A percentile compares a stretch with the other conserved stretches of the same genome.
Evolutionary conservation across 2,797 vertebrate species (phyloP).

Genomic region (Cuculus canorus): DNA sequence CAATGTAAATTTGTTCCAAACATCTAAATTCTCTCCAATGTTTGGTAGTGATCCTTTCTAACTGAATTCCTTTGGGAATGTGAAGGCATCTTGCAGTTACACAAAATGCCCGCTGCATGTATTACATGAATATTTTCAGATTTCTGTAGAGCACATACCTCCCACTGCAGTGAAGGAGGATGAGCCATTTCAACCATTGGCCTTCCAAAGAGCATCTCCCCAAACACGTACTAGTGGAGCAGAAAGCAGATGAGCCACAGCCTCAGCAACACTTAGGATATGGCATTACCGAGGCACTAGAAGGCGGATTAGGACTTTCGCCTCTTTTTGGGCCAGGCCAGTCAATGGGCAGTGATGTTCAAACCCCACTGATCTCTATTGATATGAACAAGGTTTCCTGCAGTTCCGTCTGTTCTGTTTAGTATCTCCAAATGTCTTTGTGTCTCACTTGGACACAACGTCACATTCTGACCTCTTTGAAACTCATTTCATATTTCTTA

Average conservation of each 20-base stretch:
- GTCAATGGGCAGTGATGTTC: neutral
- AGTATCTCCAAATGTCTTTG: neutral
- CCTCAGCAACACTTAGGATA: neutral
- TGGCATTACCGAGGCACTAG: neutral
- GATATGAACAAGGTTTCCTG: neutral
- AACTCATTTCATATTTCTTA: conserved; percentile 57
- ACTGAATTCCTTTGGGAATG: neutral
- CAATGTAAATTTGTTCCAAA: neutral
- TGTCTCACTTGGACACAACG: conserved; percentile 1
- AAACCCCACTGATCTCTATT: accelerated
- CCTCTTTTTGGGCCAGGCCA: neutral
- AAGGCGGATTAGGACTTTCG: neutral
- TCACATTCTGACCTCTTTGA: conserved; percentile 35
- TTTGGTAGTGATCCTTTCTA: neutral
- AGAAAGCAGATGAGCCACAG: neutral
- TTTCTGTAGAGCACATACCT: neutral
- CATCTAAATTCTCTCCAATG: neutral
- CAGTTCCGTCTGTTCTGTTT: neutral
- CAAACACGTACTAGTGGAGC: neutral
- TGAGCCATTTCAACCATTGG: neutral
- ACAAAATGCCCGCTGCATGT: neutral
- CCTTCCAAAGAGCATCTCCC: neutral
- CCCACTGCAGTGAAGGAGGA: neutral
- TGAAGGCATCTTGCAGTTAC: neutral
- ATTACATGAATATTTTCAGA: neutral